These are phyloP conservation scores for Piezodorus guildinii DNA, from an alignment of 1,140 invertebrate species.

Conservation along the genomic window DNA sequence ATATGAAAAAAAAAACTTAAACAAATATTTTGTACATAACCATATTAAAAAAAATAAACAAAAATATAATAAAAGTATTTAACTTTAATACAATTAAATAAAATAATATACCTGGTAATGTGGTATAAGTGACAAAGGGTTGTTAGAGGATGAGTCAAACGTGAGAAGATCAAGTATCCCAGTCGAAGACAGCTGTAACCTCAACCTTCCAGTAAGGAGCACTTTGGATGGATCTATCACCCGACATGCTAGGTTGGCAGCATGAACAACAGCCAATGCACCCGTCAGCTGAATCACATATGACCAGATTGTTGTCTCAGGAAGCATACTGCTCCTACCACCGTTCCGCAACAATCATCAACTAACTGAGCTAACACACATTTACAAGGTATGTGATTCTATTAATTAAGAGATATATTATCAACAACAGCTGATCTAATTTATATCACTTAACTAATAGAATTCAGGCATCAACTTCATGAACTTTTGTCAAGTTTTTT, in stretches of 20 bases:
- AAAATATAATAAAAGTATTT: too few species aligned
- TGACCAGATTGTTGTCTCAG: slow-evolving; percentile 87
- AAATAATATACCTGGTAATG: slow-evolving; percentile 50
- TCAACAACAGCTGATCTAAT: background rate
- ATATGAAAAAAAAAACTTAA: too few species aligned
- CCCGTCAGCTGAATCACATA: slow-evolving; percentile 92
- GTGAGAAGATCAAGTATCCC: slow-evolving; percentile 75
- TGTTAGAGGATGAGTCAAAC: slow-evolving; percentile 51
- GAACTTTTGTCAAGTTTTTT: too few species aligned
- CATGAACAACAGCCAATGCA: slow-evolving; percentile 72
- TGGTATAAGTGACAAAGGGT: slow-evolving; percentile 53
- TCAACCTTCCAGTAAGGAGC: slow-evolving; percentile 49
- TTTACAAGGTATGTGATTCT: slow-evolving; percentile 1
- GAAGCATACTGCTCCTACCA: slow-evolving; percentile 50
- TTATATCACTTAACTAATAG: too few species aligned
- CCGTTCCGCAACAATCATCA: slow-evolving; percentile 2
- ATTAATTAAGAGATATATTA: background rate
- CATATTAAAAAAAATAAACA: too few species aligned
- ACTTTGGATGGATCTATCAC: slow-evolving; percentile 87
- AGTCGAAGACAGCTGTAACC: slow-evolving; percentile 67
- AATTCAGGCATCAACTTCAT: too few species aligned
- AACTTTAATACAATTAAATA: too few species aligned
- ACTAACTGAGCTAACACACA: slow-evolving; percentile 7
- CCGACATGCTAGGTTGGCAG: slow-evolving; percentile 55
- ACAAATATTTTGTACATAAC: too few species aligned